Evolutionary conservation across 2,113 vertebrate species (phyloP).

Genomic region (Perca fluviatilis): DNA sequence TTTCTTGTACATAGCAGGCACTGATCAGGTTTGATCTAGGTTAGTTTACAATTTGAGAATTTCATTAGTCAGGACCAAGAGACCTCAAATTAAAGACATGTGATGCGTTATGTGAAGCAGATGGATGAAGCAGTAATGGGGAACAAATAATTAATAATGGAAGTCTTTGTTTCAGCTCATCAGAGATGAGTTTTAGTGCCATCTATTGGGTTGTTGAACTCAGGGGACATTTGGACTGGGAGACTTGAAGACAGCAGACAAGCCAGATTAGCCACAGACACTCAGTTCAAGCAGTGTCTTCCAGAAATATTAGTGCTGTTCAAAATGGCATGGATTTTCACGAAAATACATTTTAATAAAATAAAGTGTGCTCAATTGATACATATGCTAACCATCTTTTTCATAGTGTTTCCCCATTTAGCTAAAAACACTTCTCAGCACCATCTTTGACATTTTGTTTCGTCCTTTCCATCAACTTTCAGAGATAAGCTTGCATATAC

Average conservation of each 20-base stretch:
- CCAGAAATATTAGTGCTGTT: neutral
- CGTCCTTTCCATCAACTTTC: neutral
- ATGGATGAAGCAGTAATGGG: neutral
- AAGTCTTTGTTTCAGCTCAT: neutral
- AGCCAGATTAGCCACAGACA: neutral
- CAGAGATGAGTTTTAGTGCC: slow-evolving; percentile 23
- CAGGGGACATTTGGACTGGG: neutral
- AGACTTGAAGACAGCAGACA: slow-evolving; percentile 28
- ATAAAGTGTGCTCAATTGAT: neutral
- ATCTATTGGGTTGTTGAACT: slow-evolving; percentile 27
- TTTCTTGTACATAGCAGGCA: slow-evolving; percentile 6
- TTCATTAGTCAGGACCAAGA: slow-evolving; percentile 7
- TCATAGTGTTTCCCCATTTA: neutral
- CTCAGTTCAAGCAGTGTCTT: neutral
- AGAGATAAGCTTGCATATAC: too few species aligned
- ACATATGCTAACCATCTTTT: neutral
- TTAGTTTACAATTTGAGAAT: slow-evolving; percentile 24
- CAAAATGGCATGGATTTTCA: slow-evolving; percentile 11
- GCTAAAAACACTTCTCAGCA: neutral
- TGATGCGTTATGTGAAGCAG: neutral
- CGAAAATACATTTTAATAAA: neutral
- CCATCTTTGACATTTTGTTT: neutral
- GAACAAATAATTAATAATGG: neutral
- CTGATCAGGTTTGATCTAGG: slow-evolving; percentile 15
- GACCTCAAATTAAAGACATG: slow-evolving; percentile 12